These are phyloP conservation scores for Arnoldichthys spilopterus DNA, from an alignment of 2,797 vertebrate genomes.

Conservation along the genomic window DNA sequence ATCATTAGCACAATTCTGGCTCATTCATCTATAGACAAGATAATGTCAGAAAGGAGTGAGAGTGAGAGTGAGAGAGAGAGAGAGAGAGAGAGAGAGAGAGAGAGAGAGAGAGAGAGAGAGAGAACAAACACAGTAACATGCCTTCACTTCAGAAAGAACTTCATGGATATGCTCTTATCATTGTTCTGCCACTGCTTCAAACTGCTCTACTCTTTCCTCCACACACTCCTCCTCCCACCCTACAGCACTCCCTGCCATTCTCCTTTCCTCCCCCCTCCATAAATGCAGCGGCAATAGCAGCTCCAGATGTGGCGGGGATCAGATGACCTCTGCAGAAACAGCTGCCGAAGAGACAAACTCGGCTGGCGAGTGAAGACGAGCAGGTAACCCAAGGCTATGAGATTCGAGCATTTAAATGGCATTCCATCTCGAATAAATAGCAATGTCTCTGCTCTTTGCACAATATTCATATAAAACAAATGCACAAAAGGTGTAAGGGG, in stretches of 20 bases:
- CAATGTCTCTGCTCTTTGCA: neutral
- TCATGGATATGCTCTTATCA: constrained; percentile 33
- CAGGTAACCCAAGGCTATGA: constrained; percentile 42
- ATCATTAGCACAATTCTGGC: constrained; percentile 15
- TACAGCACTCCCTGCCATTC: constrained; percentile 52
- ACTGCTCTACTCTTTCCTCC: constrained; percentile 56
- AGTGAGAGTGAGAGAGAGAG: constrained; percentile 41
- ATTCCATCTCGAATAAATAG: neutral
- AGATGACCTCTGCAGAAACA: constrained; percentile 66
- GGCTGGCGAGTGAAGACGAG: constrained; percentile 35
- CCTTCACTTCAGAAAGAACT: constrained; percentile 36
- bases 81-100: constrained; percentile 55
- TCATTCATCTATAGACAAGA: constrained; percentile 56
- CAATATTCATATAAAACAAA: neutral
- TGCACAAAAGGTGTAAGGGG: neutral
- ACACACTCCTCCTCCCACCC: constrained; percentile 2
- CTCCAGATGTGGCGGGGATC: constrained; percentile 79
- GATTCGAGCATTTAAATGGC: neutral
- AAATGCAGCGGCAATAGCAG: constrained; percentile 64
- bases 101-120: constrained; percentile 51
- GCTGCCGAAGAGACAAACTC: constrained; percentile 60
- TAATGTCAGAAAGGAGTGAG: constrained; percentile 67
- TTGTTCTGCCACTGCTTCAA: constrained; percentile 71
- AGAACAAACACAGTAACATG: neutral
- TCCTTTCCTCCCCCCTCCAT: constrained; percentile 54